Evolutionary conservation across 1,140 invertebrate species (phyloP).

Genomic region (Cheumatopsyche charites): DNA sequence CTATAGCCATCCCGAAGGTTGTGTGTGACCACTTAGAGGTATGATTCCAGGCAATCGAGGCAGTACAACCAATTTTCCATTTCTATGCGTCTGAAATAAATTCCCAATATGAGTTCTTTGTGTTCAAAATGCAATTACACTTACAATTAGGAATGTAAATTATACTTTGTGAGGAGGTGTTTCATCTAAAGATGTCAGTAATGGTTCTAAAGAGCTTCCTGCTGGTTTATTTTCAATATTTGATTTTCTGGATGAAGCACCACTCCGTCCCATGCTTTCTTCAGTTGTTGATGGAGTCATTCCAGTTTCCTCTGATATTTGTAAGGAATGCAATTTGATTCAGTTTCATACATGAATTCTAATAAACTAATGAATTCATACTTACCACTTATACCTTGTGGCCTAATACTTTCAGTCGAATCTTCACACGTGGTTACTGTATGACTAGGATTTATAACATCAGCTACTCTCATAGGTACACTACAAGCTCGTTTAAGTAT

Average conservation of each 20-base stretch:
- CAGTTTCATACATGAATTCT: constrained; percentile 45
- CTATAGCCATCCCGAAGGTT: constrained; percentile 68
- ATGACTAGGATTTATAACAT: constrained; percentile 51
- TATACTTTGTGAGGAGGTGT: constrained; percentile 47
- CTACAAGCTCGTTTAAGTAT: constrained; percentile 67
- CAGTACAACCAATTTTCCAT: constrained; percentile 50
- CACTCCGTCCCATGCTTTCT: constrained; percentile 57
- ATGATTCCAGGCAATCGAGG: constrained; percentile 68
- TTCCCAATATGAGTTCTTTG: background rate
- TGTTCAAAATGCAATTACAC: too few relatives aligned
- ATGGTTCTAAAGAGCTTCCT: constrained; percentile 53
- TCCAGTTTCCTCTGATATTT: constrained; percentile 43
- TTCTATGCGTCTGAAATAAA: constrained; percentile 45
- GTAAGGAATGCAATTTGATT: constrained; percentile 38
- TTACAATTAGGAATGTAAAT: too few relatives aligned
- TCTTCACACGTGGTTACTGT: constrained; percentile 33
- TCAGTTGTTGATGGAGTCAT: constrained; percentile 64
- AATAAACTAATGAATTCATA: constrained; percentile 11
- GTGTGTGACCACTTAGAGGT: constrained; percentile 67
- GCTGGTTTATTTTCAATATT: constrained; percentile 46
- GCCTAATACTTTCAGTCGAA: constrained; percentile 41
- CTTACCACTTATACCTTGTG: constrained; percentile 19
- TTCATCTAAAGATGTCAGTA: constrained; percentile 50
- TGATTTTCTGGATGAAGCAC: constrained; percentile 13
- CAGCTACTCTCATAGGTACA: constrained; percentile 63